Conservation (phyloP, 2,888 invertebrate species). For the Hydropsyche betteni region DNA sequence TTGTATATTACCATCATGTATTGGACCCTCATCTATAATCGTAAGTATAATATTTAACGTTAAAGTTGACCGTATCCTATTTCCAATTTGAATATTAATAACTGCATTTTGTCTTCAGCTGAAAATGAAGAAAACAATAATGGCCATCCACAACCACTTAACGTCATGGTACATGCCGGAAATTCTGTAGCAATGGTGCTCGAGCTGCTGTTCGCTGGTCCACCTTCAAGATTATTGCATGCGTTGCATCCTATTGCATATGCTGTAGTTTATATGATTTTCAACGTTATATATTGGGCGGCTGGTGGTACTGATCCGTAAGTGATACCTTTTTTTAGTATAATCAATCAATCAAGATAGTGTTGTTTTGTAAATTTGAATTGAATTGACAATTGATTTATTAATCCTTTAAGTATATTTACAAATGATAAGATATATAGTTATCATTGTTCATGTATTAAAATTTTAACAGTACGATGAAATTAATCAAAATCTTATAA, state of each 20-base stretch:
- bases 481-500: too few relatives aligned
- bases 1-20: slow-evolving; percentile 65
- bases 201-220: slow-evolving; percentile 73
- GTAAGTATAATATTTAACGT: slow-evolving; percentile 54
- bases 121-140: slow-evolving; percentile 8
- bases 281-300: slow-evolving; percentile 76
- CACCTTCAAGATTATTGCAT: slow-evolving; percentile 74
- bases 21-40: slow-evolving; percentile 61
- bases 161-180: slow-evolving; percentile 61
- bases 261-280: slow-evolving; percentile 68
- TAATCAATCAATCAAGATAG: too few relatives aligned
- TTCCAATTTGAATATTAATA: neutral
- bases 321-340: slow-evolving; percentile 54
- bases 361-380: too few relatives aligned
- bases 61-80: slow-evolving; percentile 54
- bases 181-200: slow-evolving; percentile 79
- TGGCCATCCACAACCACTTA: slow-evolving; percentile 50
- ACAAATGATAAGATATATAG: too few relatives aligned
- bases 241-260: slow-evolving; percentile 70
- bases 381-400: too few relatives aligned
- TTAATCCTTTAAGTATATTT: too few relatives aligned
- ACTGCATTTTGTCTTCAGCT: neutral
- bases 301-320: slow-evolving; percentile 79
- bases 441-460: too few relatives aligned
- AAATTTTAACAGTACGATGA: too few relatives aligned